These are phyloP conservation scores for Chrysina gloriosa DNA, from an alignment of 2,888 invertebrate genomes.

Conservation along the genomic window DNA sequence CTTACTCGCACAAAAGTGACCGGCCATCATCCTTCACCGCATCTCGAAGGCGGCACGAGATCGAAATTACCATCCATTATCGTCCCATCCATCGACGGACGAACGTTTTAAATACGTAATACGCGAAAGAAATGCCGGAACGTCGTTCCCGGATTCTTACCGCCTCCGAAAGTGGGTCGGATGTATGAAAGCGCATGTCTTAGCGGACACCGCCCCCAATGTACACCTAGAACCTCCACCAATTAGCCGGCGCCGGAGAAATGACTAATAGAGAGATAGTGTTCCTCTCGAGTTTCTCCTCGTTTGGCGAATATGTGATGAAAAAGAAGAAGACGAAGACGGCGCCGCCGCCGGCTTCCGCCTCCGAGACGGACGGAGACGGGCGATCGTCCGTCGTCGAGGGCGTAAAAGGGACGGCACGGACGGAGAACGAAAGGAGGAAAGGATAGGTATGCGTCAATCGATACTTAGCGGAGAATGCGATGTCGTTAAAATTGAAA, in stretches of 20 bases:
- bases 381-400: neutral
- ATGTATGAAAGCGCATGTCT: slow-evolving; percentile 58
- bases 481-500: slow-evolving; percentile 22
- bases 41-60: too few species aligned
- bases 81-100: too few species aligned
- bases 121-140: slow-evolving; percentile 41
- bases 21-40: too few species aligned
- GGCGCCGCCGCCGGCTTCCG: slow-evolving; percentile 25
- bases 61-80: too few species aligned
- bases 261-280: slow-evolving; percentile 49
- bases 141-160: slow-evolving; percentile 60
- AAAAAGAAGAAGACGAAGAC: slow-evolving; percentile 8
- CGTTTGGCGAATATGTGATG: slow-evolving; percentile 26
- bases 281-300: slow-evolving; percentile 2
- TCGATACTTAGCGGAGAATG: slow-evolving; percentile 23
- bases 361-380: neutral
- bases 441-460: slow-evolving; percentile 14
- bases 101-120: slow-evolving; percentile 47
- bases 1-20: too few species aligned
- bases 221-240: slow-evolving; percentile 64
- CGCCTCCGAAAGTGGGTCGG: slow-evolving; percentile 56
- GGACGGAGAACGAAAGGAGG: too few species aligned
- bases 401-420: slow-evolving; percentile 8
- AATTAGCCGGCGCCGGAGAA: slow-evolving; percentile 60
- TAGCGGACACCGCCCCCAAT: slow-evolving; percentile 62